Base-by-base conservation (phyloP, 2,797 vertebrate species). In the Decapterus maruadsi region DNA sequence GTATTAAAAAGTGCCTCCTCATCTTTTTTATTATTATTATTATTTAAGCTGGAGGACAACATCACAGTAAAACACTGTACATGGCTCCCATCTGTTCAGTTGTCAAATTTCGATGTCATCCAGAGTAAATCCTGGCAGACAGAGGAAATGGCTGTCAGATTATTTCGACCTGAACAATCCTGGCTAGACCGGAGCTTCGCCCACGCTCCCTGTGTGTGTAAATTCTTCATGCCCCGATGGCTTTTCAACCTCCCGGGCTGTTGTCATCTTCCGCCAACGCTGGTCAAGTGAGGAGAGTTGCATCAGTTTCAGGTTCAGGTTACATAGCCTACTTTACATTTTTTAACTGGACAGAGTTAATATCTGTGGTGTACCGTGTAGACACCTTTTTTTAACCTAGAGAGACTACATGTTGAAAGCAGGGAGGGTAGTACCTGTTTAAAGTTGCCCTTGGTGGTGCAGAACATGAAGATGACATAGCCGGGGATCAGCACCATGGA, bases 401-500 rank as follows among this genome's bases (percentile, higher is more conserved):
- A 59, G 54, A 14, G 2, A 68, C 29, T 6, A 4, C 4, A 73
- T 19, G 20, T 13, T 29, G 9, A 43, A 53, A 78, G 45, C 17
- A 9, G 20, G 10, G 4, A 29, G 11, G 20, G 72, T 3, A 12
- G 17, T 85, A 89, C 92, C 96, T 97, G 95, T 62, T 72, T 92
- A 60, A 97, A 29, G 68, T 89, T 93, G 58, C 97, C 97, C 19
- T 94, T 92, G 22, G 94, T 93, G 71, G 82, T 94, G 87, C 95
- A 89, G 85, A 97, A 96, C 72, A 94, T 93, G 87, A 95, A 97
- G 77, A 97, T 68, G 89, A 95, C 87, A 50, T 97, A 98, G 26
- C 95, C 95, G 0, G 97, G 97, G 54, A 98, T 94, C 54, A 98
- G 92, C 0, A 97, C 8, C 97, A 98, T 98, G 50, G 97, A 98